Conservation (phyloP, 2,797 vertebrate species). For the Anguilla anguilla region DNA sequence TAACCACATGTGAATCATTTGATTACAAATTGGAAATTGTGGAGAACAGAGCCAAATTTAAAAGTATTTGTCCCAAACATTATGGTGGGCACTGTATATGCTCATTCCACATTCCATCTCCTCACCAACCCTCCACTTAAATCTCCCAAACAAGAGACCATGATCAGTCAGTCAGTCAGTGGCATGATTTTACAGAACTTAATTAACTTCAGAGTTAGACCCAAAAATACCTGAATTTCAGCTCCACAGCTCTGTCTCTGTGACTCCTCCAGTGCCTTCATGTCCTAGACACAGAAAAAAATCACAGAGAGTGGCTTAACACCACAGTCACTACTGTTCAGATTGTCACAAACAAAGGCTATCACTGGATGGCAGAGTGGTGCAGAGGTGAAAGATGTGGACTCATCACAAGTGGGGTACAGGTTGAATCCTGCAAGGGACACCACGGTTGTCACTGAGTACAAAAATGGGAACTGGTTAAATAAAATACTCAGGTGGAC, state of each 20-base stretch:
- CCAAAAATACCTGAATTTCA: constrained; percentile 44
- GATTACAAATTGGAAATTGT: no score
- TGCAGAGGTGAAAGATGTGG: neutral
- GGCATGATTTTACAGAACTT: neutral
- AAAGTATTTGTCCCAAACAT: no score
- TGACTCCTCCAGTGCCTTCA: constrained; percentile 26
- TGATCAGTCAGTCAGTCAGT: neutral
- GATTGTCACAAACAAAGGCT: neutral
- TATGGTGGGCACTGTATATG: neutral
- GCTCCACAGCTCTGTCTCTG: constrained; percentile 24
- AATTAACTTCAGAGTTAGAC: neutral
- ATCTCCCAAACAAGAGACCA: neutral
- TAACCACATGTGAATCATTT: no score
- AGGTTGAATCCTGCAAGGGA: neutral
- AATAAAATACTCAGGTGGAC: neutral
- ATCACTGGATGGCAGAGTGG: neutral
- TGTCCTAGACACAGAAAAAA: constrained; percentile 51
- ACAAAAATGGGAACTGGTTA: neutral
- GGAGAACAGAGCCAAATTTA: no score
- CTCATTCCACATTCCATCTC: neutral
- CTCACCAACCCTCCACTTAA: neutral
- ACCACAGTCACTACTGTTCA: neutral
- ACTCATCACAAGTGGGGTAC: neutral
- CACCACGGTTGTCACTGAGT: neutral
- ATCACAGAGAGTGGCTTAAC: neutral